phyloP scores from a whole-genome alignment of 1,140 invertebrate species.

The honey bee (Apis mellifera) region DNA sequence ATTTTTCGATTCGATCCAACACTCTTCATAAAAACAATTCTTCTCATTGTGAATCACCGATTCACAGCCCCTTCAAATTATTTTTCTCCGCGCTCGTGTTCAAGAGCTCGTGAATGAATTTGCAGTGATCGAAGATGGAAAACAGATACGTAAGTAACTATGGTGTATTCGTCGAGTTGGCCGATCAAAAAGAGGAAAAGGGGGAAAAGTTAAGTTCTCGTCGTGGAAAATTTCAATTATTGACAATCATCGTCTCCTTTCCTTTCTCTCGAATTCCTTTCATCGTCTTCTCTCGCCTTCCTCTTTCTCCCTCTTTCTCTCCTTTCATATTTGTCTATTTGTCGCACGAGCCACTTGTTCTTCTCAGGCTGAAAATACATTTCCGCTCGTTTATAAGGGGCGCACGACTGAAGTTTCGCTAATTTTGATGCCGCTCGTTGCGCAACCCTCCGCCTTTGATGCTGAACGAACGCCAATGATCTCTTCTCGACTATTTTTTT shows the following conservation, averaged over 20 bases:
- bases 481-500: background rate
- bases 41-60: too few species aligned
- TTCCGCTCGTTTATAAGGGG: slow-evolving; percentile 15
- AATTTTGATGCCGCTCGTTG: slow-evolving; percentile 66
- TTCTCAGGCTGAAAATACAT: slow-evolving; percentile 17
- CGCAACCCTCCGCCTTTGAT: slow-evolving; percentile 20
- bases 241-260: slow-evolving; percentile 66
- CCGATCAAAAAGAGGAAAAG: too few species aligned
- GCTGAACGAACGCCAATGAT: slow-evolving; percentile 20
- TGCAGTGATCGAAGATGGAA: too few species aligned
- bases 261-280: background rate
- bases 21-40: too few species aligned
- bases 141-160: too few species aligned
- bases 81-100: too few species aligned
- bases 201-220: slow-evolving; percentile 66
- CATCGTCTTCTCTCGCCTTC: background rate
- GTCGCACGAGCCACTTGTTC: slow-evolving; percentile 12
- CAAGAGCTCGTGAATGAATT: too few species aligned
- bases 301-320: slow-evolving; percentile 10
- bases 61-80: too few species aligned
- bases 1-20: too few species aligned
- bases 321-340: slow-evolving; percentile 42
- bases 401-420: slow-evolving; percentile 44
- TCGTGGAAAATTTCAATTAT: slow-evolving; percentile 78
- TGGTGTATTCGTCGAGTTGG: too few species aligned